Conservation (phyloP, 2,888 invertebrate genomes). For the Athalia rosae region DNA sequence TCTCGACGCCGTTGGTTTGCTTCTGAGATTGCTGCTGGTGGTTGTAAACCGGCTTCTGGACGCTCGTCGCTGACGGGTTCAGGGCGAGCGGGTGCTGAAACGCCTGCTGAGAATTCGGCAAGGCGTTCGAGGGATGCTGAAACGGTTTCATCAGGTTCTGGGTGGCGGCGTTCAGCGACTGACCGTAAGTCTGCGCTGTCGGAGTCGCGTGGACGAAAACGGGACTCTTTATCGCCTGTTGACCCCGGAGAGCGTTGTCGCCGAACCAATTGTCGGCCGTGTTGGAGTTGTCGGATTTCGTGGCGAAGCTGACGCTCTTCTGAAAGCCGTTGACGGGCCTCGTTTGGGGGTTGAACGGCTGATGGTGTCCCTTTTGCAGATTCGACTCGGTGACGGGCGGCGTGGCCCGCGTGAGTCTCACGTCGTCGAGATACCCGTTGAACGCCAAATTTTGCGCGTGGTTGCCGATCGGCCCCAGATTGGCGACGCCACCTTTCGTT, state of each 20-base stretch:
- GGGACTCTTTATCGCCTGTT: slow-evolving; percentile 1
- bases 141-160: neutral
- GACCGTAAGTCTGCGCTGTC: neutral
- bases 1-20: slow-evolving; percentile 7
- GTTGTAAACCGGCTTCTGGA: neutral
- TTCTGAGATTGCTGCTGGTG: slow-evolving; percentile 46
- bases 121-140: neutral
- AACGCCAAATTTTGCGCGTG: slow-evolving; percentile 66
- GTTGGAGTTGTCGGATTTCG: slow-evolving; percentile 17
- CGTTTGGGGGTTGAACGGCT: slow-evolving; percentile 12
- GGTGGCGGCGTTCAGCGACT: neutral
- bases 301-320: neutral
- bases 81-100: neutral
- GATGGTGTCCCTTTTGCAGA: slow-evolving; percentile 24
- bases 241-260: neutral
- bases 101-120: neutral
- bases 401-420: slow-evolving; percentile 56
- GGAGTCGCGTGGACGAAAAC: neutral
- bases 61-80: neutral
- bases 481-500: slow-evolving; percentile 1
- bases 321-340: slow-evolving; percentile 19
- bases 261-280: slow-evolving; percentile 3
- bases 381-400: slow-evolving; percentile 36
- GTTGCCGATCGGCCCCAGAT: slow-evolving; percentile 44
- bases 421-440: slow-evolving; percentile 63